Conservation (phyloP, 53 echinoderm and acorn worm genomes). For the Antedon mediterranea region DNA sequence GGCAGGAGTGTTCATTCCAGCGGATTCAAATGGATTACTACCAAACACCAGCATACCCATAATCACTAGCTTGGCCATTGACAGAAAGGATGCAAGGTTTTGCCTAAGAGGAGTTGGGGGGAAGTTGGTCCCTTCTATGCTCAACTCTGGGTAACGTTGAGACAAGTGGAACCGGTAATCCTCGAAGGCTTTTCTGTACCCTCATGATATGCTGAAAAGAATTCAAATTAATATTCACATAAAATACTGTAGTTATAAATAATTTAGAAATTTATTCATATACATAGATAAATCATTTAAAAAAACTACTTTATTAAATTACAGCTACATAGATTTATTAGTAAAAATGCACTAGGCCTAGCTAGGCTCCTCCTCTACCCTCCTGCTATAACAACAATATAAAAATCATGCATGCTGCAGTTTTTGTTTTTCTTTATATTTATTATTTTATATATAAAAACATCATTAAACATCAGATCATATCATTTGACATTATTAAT, state of each 20-base stretch:
- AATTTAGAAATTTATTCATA: not conserved
- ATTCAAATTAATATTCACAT: no score
- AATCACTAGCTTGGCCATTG: slow-evolving; percentile 49
- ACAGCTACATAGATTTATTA: no score
- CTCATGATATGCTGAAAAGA: slow-evolving; percentile 83
- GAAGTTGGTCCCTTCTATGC: slow-evolving; percentile 79
- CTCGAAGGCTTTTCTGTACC: slow-evolving; percentile 94
- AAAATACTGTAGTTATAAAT: not conserved
- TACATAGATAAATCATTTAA: no score
- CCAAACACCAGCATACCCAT: slow-evolving; percentile 64
- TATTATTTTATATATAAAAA: no score
- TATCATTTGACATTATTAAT: no score
- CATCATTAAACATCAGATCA: no score
- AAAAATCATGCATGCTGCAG: no score
- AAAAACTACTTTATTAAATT: no score
- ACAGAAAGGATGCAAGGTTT: slow-evolving; percentile 55
- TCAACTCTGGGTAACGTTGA: slow-evolving; percentile 74
- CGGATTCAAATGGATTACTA: slow-evolving; percentile 60
- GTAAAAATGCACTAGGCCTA: no score
- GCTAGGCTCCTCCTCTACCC: no score
- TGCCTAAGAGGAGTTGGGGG: slow-evolving; percentile 62
- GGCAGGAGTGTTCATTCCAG: slow-evolving; percentile 60
- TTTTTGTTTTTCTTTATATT: no score
- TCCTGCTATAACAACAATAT: no score
- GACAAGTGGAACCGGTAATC: slow-evolving; percentile 70